Evolutionary conservation across 2,113 vertebrate genomes (phyloP).

Genomic region (Colossoma macropomum): DNA sequence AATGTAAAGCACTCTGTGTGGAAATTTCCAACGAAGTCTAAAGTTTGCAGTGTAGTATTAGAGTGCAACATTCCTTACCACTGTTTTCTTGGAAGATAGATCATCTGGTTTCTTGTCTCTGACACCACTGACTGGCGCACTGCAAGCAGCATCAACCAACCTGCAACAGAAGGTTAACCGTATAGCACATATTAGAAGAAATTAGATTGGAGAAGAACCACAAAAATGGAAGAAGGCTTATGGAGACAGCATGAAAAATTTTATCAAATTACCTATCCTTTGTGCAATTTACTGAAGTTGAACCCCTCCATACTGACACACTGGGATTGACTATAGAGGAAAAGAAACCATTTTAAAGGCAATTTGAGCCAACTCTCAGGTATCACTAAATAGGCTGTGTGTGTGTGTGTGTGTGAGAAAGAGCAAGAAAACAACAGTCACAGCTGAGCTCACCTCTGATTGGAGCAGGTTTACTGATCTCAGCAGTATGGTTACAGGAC

Average conservation of each 20-base stretch:
- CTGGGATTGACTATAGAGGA: conserved; percentile 62
- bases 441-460: conserved; percentile 59
- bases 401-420: not conserved
- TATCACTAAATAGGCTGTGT: not conserved
- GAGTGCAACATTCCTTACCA: not conserved
- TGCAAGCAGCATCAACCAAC: not conserved
- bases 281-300: conserved; percentile 49
- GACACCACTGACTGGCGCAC: conserved; percentile 2
- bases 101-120: conserved; percentile 17
- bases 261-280: conserved; percentile 66
- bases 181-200: not conserved
- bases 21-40: too few species aligned
- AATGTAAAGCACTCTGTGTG: too few species aligned
- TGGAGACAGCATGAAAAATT: not conserved
- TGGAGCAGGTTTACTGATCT: conserved; percentile 58
- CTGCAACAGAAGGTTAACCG: not conserved
- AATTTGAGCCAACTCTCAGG: not conserved
- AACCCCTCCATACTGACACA: conserved; percentile 70
- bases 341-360: not conserved
- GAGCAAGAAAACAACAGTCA: not conserved
- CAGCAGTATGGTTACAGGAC: conserved; percentile 63
- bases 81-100: conserved; percentile 17
- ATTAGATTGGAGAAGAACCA: not conserved
- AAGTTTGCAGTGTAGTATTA: not conserved
- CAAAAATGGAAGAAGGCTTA: not conserved